Percentiles rank a stretch among this genome's conserved stretches.
Conservation (phyloP, 2,888 invertebrate genomes). For the Listrodromus nycthemerus region DNA sequence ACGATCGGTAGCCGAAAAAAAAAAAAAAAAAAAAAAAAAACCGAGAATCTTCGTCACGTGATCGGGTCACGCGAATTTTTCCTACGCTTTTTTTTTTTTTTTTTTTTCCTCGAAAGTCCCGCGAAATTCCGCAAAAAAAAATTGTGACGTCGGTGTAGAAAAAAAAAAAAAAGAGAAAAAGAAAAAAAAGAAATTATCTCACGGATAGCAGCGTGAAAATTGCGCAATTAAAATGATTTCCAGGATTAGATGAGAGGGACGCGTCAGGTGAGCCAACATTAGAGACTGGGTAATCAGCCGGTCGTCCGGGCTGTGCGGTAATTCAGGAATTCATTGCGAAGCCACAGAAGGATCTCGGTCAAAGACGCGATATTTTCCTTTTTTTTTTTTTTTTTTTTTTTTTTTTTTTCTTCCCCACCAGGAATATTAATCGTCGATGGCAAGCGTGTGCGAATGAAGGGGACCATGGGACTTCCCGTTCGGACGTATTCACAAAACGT, state of each 20-base stretch:
- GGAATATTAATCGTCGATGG: not conserved
- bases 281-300: conserved; percentile 61
- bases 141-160: too few relatives aligned
- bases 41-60: conserved; percentile 30
- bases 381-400: conserved; percentile 2
- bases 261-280: conserved; percentile 59
- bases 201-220: conserved; percentile 13
- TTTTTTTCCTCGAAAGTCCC: not conserved
- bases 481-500: conserved; percentile 16
- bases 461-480: conserved; percentile 39
- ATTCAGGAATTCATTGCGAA: conserved; percentile 62
- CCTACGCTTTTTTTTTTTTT: not conserved
- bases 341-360: conserved; percentile 55
- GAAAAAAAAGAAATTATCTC: not conserved
- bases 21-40: too few relatives aligned
- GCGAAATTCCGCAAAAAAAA: not conserved
- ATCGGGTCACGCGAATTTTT: conserved; percentile 19
- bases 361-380: conserved; percentile 45
- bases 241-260: conserved; percentile 34
- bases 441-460: not conserved
- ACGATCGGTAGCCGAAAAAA: conserved; percentile 44
- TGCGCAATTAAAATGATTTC: conserved; percentile 36
- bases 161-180: not conserved
- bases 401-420: not conserved
- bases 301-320: conserved; percentile 53